Base-by-base conservation (phyloP, 1,140 invertebrate species). In the Rhopalosiphum padi region DNA sequence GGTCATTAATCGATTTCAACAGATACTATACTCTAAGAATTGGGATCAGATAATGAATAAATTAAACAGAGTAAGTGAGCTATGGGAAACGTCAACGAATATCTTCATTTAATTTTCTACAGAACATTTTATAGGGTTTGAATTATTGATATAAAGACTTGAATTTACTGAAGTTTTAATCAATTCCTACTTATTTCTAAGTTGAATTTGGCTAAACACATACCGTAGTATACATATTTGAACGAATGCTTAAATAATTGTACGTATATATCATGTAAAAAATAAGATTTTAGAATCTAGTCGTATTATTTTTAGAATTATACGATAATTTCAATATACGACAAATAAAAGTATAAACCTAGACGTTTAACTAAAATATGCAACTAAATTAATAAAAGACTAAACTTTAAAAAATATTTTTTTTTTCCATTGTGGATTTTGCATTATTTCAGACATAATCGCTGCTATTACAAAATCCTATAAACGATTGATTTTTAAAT, bases 31-130 rank as follows among this genome's bases (percentile, higher is more conserved):
- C n/a, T 53, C 21, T 37, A 11, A 53, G 46, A 53, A 89, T 89
- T 23, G 48, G 18, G 46, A 89, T 89, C 87, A 37, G 87, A 89
- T 89, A 89, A 89, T 89, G 48, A 89, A 89, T 89, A 89, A 89
- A 89, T 89, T 89, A 89, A 53, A 37, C 21, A 51, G 48, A 53
- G 48, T 89, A 89, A 89, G 87, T 89, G 87, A 53, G 30, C n/a
- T 89, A 25, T 89, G n/a, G n/a, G n/a, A 89, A 89, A 35, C 25
- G 18, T 53, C 46, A 35, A 89, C 11, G 48, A 51, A 53, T 35
- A 51, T 53, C n/a, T 53, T 53, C n/a, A 6, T 51, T 53, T 30
- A 53, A 89, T 89, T 51, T 89, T n/a, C 87, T 89, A 35, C n/a
- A n/a, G 9, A 53, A 53, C 48, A n/a, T 51, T 89, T 53, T 53